Evolutionary conservation across 2,113 vertebrate species (phyloP).

Genomic region (Centrocercus urophasianus): DNA sequence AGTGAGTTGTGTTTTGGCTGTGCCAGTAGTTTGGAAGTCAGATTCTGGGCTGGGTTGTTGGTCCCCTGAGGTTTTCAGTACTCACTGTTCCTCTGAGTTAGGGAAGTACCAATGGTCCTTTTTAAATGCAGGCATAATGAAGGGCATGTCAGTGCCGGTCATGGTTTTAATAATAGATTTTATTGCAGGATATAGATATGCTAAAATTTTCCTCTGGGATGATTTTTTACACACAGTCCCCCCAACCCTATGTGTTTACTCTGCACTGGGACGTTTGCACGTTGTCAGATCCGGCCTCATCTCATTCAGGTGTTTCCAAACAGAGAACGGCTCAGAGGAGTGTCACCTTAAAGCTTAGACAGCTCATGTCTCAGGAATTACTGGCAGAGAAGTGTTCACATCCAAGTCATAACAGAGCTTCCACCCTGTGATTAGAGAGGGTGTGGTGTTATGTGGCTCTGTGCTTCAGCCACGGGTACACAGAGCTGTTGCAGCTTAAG

Average conservation of each 20-base stretch:
- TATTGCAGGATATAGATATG: background rate
- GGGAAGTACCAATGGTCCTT: background rate
- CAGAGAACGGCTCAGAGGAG: background rate
- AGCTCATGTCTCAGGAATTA: conserved; percentile 62
- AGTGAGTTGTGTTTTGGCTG: background rate
- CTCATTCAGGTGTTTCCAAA: conserved; percentile 19
- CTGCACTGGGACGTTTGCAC: conserved; percentile 1
- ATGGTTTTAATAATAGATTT: background rate
- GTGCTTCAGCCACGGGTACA: conserved; percentile 11
- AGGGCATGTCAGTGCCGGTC: background rate
- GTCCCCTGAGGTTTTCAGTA: background rate
- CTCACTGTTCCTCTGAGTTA: background rate
- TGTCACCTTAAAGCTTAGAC: conserved; percentile 17
- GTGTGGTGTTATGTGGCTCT: conserved; percentile 60
- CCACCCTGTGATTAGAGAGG: conserved; percentile 76
- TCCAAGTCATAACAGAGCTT: conserved; percentile 54
- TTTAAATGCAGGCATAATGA: background rate
- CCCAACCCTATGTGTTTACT: background rate
- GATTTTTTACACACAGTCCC: background rate
- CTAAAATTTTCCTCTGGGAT: background rate
- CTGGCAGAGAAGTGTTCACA: conserved; percentile 57
- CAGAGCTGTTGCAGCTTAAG: conserved; percentile 57
- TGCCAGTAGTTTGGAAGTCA: background rate
- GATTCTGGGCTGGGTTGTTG: background rate
- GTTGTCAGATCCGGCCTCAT: background rate